Conservation (phyloP, 1,140 invertebrate species). For the Drosophila varians region DNA sequence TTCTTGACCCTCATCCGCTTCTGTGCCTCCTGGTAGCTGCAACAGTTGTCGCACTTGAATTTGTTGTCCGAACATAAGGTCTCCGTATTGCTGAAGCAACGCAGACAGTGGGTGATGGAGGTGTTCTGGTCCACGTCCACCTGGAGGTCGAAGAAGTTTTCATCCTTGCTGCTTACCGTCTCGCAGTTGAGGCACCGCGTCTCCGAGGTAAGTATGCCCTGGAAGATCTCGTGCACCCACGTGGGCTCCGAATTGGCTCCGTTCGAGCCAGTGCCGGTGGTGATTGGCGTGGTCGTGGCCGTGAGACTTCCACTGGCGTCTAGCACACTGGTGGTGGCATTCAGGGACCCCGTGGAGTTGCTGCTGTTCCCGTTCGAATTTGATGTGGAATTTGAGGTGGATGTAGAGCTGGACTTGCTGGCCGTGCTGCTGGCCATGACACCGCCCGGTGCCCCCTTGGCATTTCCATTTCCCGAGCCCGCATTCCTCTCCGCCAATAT, state of each 20-base stretch:
- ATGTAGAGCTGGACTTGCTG: slow-evolving; percentile 65
- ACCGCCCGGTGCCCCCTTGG: slow-evolving; percentile 11
- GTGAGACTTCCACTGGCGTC: slow-evolving; percentile 57
- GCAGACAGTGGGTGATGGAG: slow-evolving; percentile 98
- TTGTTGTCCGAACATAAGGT: slow-evolving; percentile 99
- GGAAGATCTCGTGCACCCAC: slow-evolving; percentile 99
- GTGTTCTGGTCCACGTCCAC: slow-evolving; percentile 99
- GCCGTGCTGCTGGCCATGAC: slow-evolving; percentile 58
- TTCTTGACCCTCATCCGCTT: slow-evolving; percentile 99
- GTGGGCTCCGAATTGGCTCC: slow-evolving; percentile 92
- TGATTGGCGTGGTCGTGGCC: slow-evolving; percentile 62
- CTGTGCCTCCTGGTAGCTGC: slow-evolving; percentile 99
- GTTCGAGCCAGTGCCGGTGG: slow-evolving; percentile 34
- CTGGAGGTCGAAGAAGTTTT: slow-evolving; percentile 99
- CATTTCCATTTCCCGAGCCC: slow-evolving; percentile 78
- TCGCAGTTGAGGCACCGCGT: slow-evolving; percentile 99
- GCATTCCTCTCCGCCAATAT: slow-evolving; percentile 94
- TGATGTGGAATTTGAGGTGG: slow-evolving; percentile 73
- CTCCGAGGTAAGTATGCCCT: slow-evolving; percentile 99
- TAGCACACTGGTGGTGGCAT: slow-evolving; percentile 61
- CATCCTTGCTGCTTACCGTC: slow-evolving; percentile 99
- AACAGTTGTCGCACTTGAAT: slow-evolving; percentile 99
- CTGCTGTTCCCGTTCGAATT: slow-evolving; percentile 85
- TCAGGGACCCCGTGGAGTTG: slow-evolving; percentile 74
- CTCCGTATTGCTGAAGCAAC: slow-evolving; percentile 99